phyloP scores from a whole-genome alignment of 2,113 vertebrate species.

The Mesocricetus auratus region DNA sequence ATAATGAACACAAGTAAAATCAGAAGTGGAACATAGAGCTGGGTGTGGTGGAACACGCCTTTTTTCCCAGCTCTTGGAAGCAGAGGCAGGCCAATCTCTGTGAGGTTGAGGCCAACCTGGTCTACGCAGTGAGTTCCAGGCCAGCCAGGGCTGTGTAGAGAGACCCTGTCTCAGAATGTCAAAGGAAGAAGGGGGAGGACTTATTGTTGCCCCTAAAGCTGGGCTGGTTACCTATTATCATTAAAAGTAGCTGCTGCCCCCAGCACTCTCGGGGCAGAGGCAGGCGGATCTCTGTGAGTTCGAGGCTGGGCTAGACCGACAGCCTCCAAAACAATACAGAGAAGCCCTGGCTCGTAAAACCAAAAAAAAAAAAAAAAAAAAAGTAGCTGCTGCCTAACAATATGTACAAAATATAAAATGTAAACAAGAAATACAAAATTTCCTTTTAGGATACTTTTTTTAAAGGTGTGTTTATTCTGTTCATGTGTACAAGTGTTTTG shows the following conservation, averaged over 20 bases:
- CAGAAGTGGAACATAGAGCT: not conserved
- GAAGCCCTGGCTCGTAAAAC: too few species aligned
- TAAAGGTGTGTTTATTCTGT: not conserved
- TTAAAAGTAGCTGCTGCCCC: not conserved
- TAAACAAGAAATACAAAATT: not conserved
- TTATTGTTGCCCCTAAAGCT: not conserved
- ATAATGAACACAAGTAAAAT: not conserved
- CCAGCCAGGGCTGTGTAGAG: not conserved
- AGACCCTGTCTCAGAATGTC: not conserved
- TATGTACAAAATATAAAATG: not conserved
- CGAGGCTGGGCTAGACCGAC: too few species aligned
- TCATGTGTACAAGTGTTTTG: not conserved
- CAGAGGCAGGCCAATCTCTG: not conserved
- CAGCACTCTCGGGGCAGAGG: too few species aligned
- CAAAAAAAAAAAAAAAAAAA: too few species aligned
- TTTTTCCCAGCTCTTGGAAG: not conserved
- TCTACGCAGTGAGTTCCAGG: not conserved
- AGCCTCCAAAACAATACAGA: too few species aligned
- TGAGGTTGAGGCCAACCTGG: not conserved
- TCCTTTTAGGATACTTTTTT: not conserved
- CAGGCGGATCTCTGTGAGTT: too few species aligned
- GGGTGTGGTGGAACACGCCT: rapidly evolving
- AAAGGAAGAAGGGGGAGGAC: not conserved
- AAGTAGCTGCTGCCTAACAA: not conserved
- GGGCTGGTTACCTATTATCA: not conserved